These are phyloP conservation scores for Drosophila kohkoa DNA, from an alignment of 1,140 invertebrate genomes.

Conservation along the genomic window DNA sequence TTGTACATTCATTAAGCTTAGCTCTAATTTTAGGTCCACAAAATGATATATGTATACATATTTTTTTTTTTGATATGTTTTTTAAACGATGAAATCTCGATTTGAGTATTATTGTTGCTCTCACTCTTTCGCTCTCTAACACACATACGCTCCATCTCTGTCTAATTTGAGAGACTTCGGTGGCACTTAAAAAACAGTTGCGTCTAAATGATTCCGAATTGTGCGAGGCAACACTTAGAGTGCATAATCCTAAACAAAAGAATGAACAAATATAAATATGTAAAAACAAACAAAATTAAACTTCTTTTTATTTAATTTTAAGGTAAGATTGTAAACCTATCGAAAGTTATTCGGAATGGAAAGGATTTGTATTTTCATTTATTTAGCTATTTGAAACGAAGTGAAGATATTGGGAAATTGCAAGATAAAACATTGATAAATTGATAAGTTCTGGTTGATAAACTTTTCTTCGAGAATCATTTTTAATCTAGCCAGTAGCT, in stretches of 20 bases:
- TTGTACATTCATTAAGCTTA: conserved; percentile 48
- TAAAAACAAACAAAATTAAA: conserved; percentile 13
- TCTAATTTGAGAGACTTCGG: conserved; percentile 20
- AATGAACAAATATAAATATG: conserved; percentile 9
- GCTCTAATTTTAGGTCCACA: conserved; percentile 32
- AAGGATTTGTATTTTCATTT: too few relatives aligned
- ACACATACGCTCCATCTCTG: conserved; percentile 13
- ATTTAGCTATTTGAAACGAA: too few relatives aligned
- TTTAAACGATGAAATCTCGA: conserved; percentile 24
- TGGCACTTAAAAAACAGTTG: conserved; percentile 13
- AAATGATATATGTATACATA: conserved; percentile 6
- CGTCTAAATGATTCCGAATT: conserved; percentile 16
- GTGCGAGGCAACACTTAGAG: conserved; percentile 18
- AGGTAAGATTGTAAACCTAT: too few relatives aligned
- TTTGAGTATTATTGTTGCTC: conserved; percentile 40
- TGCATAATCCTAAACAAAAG: conserved; percentile 41
- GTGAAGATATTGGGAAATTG: too few relatives aligned
- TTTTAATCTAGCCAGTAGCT: too few relatives aligned
- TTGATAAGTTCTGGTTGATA: too few relatives aligned
- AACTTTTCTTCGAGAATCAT: too few relatives aligned
- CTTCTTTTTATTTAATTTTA: background rate
- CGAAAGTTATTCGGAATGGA: too few relatives aligned
- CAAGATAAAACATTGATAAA: too few relatives aligned
- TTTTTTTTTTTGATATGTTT: conserved; percentile 20
- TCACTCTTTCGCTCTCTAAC: conserved; percentile 7